Evolutionary conservation across 2,888 invertebrate genomes (phyloP), one percentile per base, ranked within the genome.

Genomic region (Heliconius erato): DNA sequence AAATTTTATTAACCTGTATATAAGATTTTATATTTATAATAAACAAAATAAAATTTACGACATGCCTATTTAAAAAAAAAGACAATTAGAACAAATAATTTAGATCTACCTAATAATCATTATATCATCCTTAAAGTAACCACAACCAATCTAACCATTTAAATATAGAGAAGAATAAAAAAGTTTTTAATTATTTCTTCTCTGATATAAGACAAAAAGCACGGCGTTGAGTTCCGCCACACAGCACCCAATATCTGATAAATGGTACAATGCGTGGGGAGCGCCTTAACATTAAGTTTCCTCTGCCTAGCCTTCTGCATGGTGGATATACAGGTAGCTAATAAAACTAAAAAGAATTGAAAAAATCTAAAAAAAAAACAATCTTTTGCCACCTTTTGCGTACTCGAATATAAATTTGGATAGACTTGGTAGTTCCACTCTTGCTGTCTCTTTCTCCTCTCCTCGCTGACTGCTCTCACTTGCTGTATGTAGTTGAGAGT

Each of bases 341-440:
- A 11, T 54, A 44, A 19, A 19, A 11, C 40, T 40, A 59, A 63
- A 59, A 67, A 40, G 19, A 16, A 11, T 23, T 11, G 23, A 63
- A 44, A 40, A 59, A 26, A 6, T 28, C 40, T 5, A 35, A 67
- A 59, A 74, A 74, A 76, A 77, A 28, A 6, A 54, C 54, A 74
- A 32, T 67, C 44, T 79, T 84, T 67, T 35, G 69, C 69, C 88
- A 98, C 98, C 98, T 98, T 98, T 96, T 98, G 98, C 91, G 98
- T 97, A 93, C 97, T 97, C 92, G 98, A 97, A 96, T 98, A 98
- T 91, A 98, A 97, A 91, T 98, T 97, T 88, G 98, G 98, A 91
- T 98, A 97, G 89, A 98, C 97, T 96, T 98, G 98, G 95, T 97
- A 98, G 93, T 98, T 98, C 98, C 98, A 98, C 84, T 97, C 97